A percentile compares a stretch with the other conserved stretches of the same genome.
phyloP scores from a whole-genome alignment of 2,888 invertebrate species.

The Chironomus riparius region DNA sequence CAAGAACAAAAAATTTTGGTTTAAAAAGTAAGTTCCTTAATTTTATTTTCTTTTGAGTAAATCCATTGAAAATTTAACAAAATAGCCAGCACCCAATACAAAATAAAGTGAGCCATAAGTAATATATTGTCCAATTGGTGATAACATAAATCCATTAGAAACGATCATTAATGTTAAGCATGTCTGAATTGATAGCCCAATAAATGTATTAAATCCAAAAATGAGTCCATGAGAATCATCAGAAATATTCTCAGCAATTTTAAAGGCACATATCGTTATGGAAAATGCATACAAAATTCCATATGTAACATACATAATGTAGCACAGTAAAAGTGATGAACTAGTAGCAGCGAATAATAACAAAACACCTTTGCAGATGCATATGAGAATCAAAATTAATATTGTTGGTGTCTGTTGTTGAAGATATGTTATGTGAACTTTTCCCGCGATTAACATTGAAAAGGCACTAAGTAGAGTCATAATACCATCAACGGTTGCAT shows the following conservation, averaged over 20 bases:
- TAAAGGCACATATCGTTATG: constrained; percentile 74
- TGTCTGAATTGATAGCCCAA: constrained; percentile 70
- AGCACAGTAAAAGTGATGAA: constrained; percentile 57
- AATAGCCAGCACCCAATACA: background rate
- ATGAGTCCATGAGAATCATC: constrained; percentile 83
- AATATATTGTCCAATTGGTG: constrained; percentile 1
- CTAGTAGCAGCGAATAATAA: constrained; percentile 50
- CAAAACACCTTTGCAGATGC: constrained; percentile 48
- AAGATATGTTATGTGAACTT: constrained; percentile 30
- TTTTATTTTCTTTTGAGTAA: background rate
- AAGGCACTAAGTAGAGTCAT: constrained; percentile 59
- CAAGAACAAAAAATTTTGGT: too few relatives aligned
- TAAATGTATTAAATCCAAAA: constrained; percentile 81
- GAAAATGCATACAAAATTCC: constrained; percentile 71
- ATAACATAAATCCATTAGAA: constrained; percentile 15
- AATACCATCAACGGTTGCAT: constrained; percentile 74
- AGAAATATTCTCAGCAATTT: constrained; percentile 71
- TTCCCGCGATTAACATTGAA: constrained; percentile 49
- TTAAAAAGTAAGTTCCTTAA: too few relatives aligned
- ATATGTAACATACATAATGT: constrained; percentile 64
- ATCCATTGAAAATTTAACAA: background rate
- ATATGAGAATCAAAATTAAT: constrained; percentile 43
- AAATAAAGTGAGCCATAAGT: background rate
- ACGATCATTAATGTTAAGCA: constrained; percentile 50
- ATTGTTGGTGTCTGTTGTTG: constrained; percentile 40